Conservation (phyloP, 2,888 invertebrate genomes). For the Sabatieria punctata region DNA sequence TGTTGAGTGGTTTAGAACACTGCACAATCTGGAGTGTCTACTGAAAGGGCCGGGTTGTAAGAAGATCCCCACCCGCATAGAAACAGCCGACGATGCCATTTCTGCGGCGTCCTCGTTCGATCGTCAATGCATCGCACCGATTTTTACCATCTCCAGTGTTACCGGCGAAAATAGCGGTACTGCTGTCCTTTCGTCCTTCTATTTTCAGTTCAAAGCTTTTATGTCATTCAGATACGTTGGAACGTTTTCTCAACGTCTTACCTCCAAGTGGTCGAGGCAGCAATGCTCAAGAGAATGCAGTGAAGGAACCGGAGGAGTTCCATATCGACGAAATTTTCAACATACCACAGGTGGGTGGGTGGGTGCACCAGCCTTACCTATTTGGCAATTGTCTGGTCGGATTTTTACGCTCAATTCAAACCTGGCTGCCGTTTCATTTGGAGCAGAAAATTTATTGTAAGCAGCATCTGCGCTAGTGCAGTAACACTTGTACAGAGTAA, state of each 20-base stretch:
- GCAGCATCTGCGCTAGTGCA: no score
- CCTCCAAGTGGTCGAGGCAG: constrained; percentile 25
- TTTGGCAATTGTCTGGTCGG: no score
- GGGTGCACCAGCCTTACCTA: no score
- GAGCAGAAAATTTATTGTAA: no score
- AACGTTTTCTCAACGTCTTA: constrained; percentile 66
- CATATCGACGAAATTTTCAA: constrained; percentile 69
- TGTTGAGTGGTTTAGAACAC: constrained; percentile 32
- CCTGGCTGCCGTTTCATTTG: no score
- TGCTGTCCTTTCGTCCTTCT: constrained; percentile 31
- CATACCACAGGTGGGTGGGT: constrained; percentile 44
- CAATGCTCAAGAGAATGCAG: constrained; percentile 5
- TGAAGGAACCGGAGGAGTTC: constrained; percentile 38
- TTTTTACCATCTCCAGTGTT: constrained; percentile 60
- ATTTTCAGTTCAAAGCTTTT: neutral
- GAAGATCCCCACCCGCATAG: constrained; percentile 48
- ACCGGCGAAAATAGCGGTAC: constrained; percentile 52
- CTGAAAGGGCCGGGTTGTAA: constrained; percentile 49
- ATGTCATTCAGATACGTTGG: constrained; percentile 46
- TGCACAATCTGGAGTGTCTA: constrained; percentile 42
- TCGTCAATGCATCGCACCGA: constrained; percentile 32
- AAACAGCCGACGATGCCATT: constrained; percentile 52
- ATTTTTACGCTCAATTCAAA: no score
- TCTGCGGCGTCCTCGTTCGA: constrained; percentile 51
- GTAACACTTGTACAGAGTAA: no score